These are phyloP conservation scores for Pangasius sanitwongsei DNA, from an alignment of 2,797 vertebrate genomes.

Conservation along the genomic window DNA sequence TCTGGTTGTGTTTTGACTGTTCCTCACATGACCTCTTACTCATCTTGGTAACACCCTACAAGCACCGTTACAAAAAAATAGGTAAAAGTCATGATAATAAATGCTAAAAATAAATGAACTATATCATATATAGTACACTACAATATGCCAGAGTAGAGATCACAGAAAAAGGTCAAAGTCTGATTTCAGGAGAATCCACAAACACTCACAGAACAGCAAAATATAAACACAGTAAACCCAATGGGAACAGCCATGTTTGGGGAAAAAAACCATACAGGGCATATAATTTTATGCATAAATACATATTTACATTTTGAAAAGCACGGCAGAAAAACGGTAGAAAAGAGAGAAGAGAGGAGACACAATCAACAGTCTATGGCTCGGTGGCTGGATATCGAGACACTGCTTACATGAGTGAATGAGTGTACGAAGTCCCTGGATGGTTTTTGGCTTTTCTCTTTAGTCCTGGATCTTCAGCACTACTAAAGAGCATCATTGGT, in stretches of 20 bases:
- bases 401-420: constrained; percentile 74
- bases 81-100: constrained; percentile 16
- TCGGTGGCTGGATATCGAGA: constrained; percentile 62
- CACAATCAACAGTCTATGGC: constrained; percentile 68
- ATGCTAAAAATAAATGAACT: constrained; percentile 45
- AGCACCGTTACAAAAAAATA: constrained; percentile 53
- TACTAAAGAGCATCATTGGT: constrained; percentile 68
- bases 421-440: constrained; percentile 87
- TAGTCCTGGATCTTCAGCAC: constrained; percentile 72
- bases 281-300: constrained; percentile 51
- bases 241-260: constrained; percentile 59
- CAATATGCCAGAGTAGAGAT: constrained; percentile 48
- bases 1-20: background rate
- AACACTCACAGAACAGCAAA: constrained; percentile 66
- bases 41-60: constrained; percentile 37
- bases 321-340: constrained; percentile 76
- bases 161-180: constrained; percentile 58
- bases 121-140: constrained; percentile 38
- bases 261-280: constrained; percentile 61
- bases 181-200: constrained; percentile 52
- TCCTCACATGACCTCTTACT: constrained; percentile 22
- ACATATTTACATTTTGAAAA: constrained; percentile 78
- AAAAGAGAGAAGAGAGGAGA: constrained; percentile 74
- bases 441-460: constrained; percentile 79
- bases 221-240: constrained; percentile 69